Percentiles rank a stretch among this genome's conserved stretches.
These are phyloP conservation scores for Callipepla squamata DNA, from an alignment of 2,113 vertebrate species.

Conservation along the genomic window DNA sequence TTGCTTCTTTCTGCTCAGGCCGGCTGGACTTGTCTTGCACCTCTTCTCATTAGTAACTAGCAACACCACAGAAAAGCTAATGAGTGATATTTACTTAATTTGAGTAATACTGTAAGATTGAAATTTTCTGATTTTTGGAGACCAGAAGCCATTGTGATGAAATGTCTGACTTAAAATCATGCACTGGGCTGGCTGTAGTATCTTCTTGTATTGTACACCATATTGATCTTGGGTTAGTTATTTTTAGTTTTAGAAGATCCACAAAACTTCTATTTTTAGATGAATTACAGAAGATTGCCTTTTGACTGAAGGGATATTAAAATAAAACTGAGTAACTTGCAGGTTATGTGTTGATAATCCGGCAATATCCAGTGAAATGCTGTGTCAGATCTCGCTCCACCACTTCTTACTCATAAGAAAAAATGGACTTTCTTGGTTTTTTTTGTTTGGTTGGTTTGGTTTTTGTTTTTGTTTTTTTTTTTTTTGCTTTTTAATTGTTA, in stretches of 20 bases:
- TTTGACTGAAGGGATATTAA: conserved; percentile 16
- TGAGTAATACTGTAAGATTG: not conserved
- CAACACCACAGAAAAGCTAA: not conserved
- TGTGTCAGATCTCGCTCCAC: not conserved
- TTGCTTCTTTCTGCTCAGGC: not conserved
- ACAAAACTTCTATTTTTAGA: conserved; percentile 11
- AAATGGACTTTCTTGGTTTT: not conserved
- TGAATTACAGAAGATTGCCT: not conserved
- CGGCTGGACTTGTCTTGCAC: not conserved
- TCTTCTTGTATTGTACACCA: not conserved
- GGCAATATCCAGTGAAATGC: not conserved
- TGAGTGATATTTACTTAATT: not conserved
- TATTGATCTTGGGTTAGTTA: not conserved
- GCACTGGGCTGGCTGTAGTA: not conserved
- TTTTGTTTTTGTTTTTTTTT: too few relatives aligned
- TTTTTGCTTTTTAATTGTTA: not conserved
- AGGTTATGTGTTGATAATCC: conserved; percentile 8
- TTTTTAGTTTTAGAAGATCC: conserved; percentile 13
- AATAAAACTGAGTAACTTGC: conserved; percentile 27
- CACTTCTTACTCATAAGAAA: accelerated
- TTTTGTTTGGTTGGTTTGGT: too few relatives aligned
- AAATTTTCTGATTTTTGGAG: conserved; percentile 32
- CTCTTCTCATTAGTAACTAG: not conserved
- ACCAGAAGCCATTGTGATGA: conserved; percentile 15
- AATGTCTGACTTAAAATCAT: not conserved